Evolutionary conservation across 2,888 invertebrate genomes (phyloP), one percentile per base, ranked within the genome.

Genomic region (Melolontha melolontha): DNA sequence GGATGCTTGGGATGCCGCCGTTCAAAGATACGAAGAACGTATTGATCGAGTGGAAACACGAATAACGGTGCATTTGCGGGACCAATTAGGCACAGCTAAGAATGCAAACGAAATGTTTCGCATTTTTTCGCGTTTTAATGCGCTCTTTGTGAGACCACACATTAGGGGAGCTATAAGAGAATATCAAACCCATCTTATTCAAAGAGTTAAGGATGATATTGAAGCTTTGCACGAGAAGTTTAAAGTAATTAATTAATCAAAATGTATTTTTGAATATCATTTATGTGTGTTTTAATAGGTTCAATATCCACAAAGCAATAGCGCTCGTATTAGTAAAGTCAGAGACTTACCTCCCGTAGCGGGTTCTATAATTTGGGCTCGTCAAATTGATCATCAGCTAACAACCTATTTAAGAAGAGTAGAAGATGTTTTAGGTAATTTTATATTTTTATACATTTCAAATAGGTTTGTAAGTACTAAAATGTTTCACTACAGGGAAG

Each of bases 91-190:
- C 62, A 97, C 97, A 0, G 98, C 99, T 0, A 97, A 97, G 85
- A 98, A 98, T 85, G 99, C 99, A 16, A 98, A 98, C 81, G 99
- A 99, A 84, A 99, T 99, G 99, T 99, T 99, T 86, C 89, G 97
- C 66, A 99, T 99, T 78, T 95, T 95, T 85, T 97, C 97, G 0
- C 91, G 98, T 14, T 99, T 98, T 86, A 99, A 99, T 84, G 98
- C 98, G 0, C 86, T 99, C 59, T 99, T 99, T 85, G 97, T 99
- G 8, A 91, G 99, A 7, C 98, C 98, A 1, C 98, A 99, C 84
- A 99, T 99, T 80, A 91, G 98, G 64, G 98, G 99, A 51, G 99
- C 99, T 22, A 99, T 99, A 75, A 88, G 98, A 50, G 99, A 99
- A 84, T 99, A 99, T 84, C 99, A 99, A 85, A 98, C 98, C 0